Percentiles rank a stretch among this genome's conserved stretches.
These are phyloP conservation scores for Entomyzon cyanotis DNA, from an alignment of 2,113 vertebrate species.

Conservation along the genomic window DNA sequence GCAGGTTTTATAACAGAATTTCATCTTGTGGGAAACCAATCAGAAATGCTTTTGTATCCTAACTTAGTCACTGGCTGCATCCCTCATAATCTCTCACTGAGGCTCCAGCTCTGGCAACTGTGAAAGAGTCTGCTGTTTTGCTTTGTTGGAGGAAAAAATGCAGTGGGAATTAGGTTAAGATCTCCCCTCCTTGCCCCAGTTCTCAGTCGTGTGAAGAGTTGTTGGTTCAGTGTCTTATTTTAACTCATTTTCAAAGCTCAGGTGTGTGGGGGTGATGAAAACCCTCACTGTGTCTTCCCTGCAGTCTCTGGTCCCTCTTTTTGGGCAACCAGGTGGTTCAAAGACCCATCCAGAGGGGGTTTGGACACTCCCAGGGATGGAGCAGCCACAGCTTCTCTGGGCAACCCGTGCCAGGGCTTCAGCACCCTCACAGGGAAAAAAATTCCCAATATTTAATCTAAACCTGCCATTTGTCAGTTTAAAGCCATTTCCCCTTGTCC, in stretches of 20 bases:
- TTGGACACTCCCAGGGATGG: background rate
- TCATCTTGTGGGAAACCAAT: background rate
- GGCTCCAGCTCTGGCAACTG: background rate
- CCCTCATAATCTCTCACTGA: background rate
- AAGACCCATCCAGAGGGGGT: background rate
- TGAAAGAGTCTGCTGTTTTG: background rate
- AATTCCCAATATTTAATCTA: background rate
- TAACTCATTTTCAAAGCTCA: background rate
- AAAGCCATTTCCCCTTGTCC: background rate
- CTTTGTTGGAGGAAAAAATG: background rate
- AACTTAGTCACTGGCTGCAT: background rate
- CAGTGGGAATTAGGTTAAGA: constrained; percentile 3
- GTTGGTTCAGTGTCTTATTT: background rate
- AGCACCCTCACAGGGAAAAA: background rate
- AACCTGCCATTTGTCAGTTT: background rate
- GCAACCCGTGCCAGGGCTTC: background rate
- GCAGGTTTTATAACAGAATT: constrained; percentile 37
- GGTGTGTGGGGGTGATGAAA: background rate
- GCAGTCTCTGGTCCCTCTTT: background rate
- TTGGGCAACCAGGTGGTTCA: background rate
- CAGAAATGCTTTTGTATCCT: background rate
- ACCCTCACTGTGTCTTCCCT: fast-evolving
- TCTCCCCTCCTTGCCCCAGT: background rate
- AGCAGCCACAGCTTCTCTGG: background rate
- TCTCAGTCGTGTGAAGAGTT: background rate